phyloP scores from a whole-genome alignment of 2,888 invertebrate genomes.

The Amaurobius ferox region DNA sequence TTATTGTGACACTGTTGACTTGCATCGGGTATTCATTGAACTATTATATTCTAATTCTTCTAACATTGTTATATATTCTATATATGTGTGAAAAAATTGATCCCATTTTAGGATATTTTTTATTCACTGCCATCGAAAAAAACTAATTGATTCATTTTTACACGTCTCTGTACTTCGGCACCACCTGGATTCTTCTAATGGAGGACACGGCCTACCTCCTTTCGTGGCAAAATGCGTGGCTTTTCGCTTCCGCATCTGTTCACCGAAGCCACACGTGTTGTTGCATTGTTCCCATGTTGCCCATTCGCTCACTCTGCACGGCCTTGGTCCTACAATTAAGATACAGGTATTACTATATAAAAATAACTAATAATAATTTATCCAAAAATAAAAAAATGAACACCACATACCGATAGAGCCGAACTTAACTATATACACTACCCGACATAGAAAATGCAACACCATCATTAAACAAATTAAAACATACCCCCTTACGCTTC shows the following conservation, averaged over 20 bases:
- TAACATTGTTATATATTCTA: no score
- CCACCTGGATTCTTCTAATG: constrained; percentile 90
- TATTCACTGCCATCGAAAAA: constrained; percentile 66
- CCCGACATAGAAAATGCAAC: no score
- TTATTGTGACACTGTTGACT: no score
- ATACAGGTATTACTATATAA: neutral
- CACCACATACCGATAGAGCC: no score
- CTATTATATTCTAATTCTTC: no score
- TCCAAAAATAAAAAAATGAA: no score
- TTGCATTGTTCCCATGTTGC: constrained; percentile 91
- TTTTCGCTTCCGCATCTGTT: constrained; percentile 87
- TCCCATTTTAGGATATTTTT: neutral
- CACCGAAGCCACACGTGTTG: constrained; percentile 92
- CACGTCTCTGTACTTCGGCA: constrained; percentile 81
- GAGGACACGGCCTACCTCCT: constrained; percentile 89
- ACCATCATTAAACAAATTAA: no score
- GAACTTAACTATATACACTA: no score
- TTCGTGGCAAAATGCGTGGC: constrained; percentile 86
- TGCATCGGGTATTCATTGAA: no score
- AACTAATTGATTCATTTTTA: constrained; percentile 41
- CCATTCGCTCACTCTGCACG: constrained; percentile 92
- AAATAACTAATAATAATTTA: no score
- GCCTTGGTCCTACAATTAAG: constrained; percentile 83
- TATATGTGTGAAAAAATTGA: no score
- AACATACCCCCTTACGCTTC: no score